Conservation (phyloP, 1,140 invertebrate genomes). For the Hyles vespertilio region DNA sequence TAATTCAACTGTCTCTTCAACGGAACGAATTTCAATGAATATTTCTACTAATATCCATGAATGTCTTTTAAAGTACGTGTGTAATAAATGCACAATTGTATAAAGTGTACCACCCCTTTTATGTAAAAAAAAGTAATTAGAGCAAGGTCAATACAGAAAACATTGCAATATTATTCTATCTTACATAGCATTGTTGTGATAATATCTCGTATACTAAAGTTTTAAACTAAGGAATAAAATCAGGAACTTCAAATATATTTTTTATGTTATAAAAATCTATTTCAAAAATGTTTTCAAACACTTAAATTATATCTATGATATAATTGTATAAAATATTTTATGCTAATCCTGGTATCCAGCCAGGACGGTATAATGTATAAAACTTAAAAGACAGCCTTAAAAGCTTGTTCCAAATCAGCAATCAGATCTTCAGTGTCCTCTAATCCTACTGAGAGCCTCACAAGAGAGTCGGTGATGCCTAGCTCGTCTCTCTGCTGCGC, state of each 20-base stretch:
- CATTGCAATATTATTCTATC: no score
- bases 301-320: neutral
- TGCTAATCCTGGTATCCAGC: constrained; percentile 5
- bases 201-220: no score
- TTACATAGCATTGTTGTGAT: no score
- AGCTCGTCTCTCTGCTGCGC: constrained; percentile 82
- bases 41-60: no score
- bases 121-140: no score
- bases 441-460: constrained; percentile 94
- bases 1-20: no score
- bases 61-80: no score
- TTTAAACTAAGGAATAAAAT: neutral
- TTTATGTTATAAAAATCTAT: neutral
- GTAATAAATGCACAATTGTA: no score
- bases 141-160: no score
- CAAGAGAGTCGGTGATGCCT: constrained; percentile 91
- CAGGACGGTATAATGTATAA: constrained; percentile 6
- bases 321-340: constrained; percentile 8
- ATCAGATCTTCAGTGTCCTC: constrained; percentile 93
- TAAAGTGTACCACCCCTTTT: no score
- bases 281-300: no score
- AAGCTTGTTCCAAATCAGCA: constrained; percentile 90
- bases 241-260: neutral
- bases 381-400: constrained; percentile 62
- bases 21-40: no score